A percentile compares a stretch with the other conserved stretches of the same genome.
These are phyloP conservation scores for Suncus etruscus DNA, from an alignment of 2,113 vertebrate species.

Conservation along the genomic window DNA sequence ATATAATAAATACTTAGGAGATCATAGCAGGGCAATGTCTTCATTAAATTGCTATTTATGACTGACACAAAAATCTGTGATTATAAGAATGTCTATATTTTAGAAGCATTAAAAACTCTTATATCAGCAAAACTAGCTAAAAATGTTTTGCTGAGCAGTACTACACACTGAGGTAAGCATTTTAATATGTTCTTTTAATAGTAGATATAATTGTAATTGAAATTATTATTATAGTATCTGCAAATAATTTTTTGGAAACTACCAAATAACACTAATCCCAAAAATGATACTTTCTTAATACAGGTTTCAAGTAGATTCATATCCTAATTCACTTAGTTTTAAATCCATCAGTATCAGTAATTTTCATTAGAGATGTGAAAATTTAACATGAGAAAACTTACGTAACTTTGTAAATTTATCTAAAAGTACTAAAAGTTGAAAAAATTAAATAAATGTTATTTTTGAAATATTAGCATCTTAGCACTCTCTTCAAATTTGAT, in stretches of 20 bases:
- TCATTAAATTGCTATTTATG: conserved; percentile 58
- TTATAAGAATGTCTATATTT: conserved; percentile 32
- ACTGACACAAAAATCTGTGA: not conserved
- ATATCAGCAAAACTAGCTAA: conserved; percentile 49
- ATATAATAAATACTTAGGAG: conserved; percentile 55
- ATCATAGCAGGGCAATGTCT: not conserved
- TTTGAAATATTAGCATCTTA: not conserved
- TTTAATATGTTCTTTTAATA: conserved; percentile 42
- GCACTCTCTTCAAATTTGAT: not conserved
- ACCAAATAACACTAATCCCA: not conserved
- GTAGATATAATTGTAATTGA: conserved; percentile 13
- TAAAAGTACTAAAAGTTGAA: not conserved
- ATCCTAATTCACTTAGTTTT: not conserved
- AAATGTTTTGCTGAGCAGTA: conserved; percentile 18
- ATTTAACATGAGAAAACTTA: not conserved
- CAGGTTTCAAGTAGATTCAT: not conserved
- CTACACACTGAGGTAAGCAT: conserved; percentile 9
- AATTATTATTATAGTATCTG: conserved; percentile 9
- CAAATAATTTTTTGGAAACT: conserved; percentile 30
- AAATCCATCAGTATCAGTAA: not conserved
- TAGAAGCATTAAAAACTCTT: conserved; percentile 24
- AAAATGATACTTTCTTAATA: conserved; percentile 39
- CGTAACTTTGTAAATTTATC: not conserved
- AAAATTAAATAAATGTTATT: not conserved
- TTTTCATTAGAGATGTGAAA: not conserved